Conservation (phyloP, 2,888 invertebrate species). For the Pseudeuparius sepicola region DNA sequence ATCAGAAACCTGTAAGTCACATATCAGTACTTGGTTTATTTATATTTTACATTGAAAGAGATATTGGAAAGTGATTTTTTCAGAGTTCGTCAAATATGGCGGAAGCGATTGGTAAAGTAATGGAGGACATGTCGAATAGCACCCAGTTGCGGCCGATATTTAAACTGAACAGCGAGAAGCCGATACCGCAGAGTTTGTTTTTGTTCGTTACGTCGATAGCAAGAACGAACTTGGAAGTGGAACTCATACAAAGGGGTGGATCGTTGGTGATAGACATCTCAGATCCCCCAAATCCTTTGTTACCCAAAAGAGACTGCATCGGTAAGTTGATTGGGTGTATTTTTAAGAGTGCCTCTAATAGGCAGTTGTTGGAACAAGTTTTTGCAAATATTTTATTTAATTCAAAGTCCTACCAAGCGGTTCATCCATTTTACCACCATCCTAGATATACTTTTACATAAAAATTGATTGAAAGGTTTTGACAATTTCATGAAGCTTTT, state of each 20-base stretch:
- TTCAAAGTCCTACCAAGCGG: too few species aligned
- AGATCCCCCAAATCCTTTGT: slow-evolving; percentile 47
- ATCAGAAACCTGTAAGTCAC: slow-evolving; percentile 50
- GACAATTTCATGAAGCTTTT: too few species aligned
- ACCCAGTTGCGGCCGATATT: slow-evolving; percentile 75
- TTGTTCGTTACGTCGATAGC: slow-evolving; percentile 84
- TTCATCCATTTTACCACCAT: too few species aligned
- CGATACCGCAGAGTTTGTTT: slow-evolving; percentile 65
- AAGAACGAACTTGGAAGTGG: slow-evolving; percentile 86
- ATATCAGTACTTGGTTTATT: background rate
- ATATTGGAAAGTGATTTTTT: slow-evolving; percentile 14
- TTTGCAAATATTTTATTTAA: too few species aligned
- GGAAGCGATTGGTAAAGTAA: slow-evolving; percentile 83
- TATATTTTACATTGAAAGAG: background rate
- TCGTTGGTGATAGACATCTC: slow-evolving; percentile 43
- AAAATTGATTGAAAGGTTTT: too few species aligned
- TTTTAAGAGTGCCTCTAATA: too few species aligned
- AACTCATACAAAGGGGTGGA: slow-evolving; percentile 83
- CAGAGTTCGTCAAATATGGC: slow-evolving; percentile 64
- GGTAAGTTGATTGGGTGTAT: slow-evolving; percentile 39
- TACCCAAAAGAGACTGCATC: slow-evolving; percentile 71
- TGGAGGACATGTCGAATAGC: slow-evolving; percentile 88
- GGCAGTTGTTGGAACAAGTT: too few species aligned
- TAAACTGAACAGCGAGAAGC: slow-evolving; percentile 54
- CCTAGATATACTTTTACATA: too few species aligned